Percentiles rank a stretch among this genome's conserved stretches.
These are phyloP conservation scores for Coelopa frigida DNA, from an alignment of 1,140 invertebrate genomes.

Conservation along the genomic window DNA sequence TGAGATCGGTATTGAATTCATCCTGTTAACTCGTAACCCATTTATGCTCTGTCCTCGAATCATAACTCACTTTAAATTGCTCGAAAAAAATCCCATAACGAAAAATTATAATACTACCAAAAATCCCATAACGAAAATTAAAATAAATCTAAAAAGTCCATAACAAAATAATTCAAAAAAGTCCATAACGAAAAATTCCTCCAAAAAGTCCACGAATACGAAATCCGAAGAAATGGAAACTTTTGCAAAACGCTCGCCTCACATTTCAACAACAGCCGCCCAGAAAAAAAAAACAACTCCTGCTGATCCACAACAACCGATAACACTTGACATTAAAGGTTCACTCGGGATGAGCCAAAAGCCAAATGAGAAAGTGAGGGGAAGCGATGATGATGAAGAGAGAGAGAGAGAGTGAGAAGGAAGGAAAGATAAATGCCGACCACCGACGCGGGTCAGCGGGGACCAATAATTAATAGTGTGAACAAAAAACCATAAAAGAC, in stretches of 20 bases:
- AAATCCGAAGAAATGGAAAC: neutral
- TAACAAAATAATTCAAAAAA: neutral
- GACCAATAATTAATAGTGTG: conserved; percentile 39
- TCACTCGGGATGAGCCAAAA: no score
- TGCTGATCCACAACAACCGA: conserved; percentile 30
- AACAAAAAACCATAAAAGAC: no score
- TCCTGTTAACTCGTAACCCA: no score
- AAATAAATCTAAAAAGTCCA: neutral
- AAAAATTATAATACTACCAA: neutral
- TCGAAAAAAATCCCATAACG: neutral
- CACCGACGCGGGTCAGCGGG: conserved; percentile 28
- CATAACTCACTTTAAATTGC: neutral
- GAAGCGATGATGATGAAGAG: no score
- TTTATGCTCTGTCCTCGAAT: no score
- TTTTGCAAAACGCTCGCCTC: neutral
- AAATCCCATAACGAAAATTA: conserved; percentile 2
- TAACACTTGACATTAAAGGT: conserved; percentile 43
- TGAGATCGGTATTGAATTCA: no score
- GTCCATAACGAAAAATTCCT: no score
- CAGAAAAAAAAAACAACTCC: neutral
- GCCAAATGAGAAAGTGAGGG: no score
- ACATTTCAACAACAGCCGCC: neutral
- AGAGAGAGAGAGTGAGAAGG: neutral
- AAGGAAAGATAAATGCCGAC: conserved; percentile 36
- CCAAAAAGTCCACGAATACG: no score